Base-by-base conservation (phyloP, 2,797 vertebrate species). In the Chlorospingus flavigularis region DNA sequence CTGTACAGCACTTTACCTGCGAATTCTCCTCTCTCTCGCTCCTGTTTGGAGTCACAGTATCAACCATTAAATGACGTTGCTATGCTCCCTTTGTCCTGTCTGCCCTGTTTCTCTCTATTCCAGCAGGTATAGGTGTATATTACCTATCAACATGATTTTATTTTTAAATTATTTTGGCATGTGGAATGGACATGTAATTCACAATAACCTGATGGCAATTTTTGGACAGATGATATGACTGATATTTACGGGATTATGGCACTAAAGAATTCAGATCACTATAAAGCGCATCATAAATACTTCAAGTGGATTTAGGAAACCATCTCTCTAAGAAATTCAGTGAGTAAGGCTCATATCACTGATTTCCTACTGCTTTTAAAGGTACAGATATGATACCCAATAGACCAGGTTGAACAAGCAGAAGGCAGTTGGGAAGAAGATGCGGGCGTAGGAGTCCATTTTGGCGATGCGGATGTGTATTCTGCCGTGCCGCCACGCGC, bases 331-430 rank as follows among this genome's bases (percentile, higher is more conserved):
- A 95, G 96, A 97, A 95, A 96, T 88, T 90, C 91, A 95, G 93
- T 66, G 88, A 97, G 54, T 98, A 97, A 98, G 97, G 98, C 96
- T 94, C 39, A 8, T 91, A 66, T 92, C 96, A 95, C 83, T 77
- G 68, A 92, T 90, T 88, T 89, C 63, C 76, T 74, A 74, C 71
- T 84, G 89, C 53, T 89, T 89, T 98, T 98, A 99, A 97, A 99
- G 99, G 97, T 99, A 99, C 78, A 99, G 99, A 91, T 99, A 99
- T 10, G 99, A 99, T 54, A 99, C 99, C 99, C 99, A 99, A 70
- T 99, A 99, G 61, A 99, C 99, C 91, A 99, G 98, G 97, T 99
- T 99, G 96, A 99, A 99, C 95, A 99, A 98, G 95, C 98, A 99
- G 90, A 99, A 99, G 33, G 99, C 99, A 7, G 99, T 99, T 26